Evolutionary conservation across 2,113 vertebrate genomes (phyloP), one percentile per base, ranked within the genome.

Genomic region (Siniperca knerii): DNA sequence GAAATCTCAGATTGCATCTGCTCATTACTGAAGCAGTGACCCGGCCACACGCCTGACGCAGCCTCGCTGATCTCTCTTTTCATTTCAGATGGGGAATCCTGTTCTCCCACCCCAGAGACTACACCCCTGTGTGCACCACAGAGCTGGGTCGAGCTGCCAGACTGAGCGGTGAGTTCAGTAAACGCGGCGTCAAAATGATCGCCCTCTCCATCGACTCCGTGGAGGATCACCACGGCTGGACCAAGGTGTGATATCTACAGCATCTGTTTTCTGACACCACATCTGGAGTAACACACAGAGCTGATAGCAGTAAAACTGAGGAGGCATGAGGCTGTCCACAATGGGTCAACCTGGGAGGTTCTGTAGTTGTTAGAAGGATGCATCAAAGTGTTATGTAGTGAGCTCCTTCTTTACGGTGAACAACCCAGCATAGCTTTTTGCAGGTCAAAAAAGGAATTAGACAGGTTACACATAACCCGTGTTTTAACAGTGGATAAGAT

Each of bases 81-180:
- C 64, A 8, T 91, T 87, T 15, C 88, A 99, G 98, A 72, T 99
- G 98, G 98, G 97, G 97, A 37, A 95, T 99, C 89, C 95, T 99
- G 71, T 99, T 99, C 93, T 98, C 98, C 23, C 98, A 99, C 87
- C 98, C 98, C 0, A 94, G 94, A 54, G 98, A 99, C 91, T 99
- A 97, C 89, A 99, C 98, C 0, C 98, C 98, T 0, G 97, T 99
- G 42, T 99, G 98, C 83, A 99, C 98, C 90, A 99, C 97, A 0
- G 98, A 99, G 93, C 96, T 99, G 3, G 98, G 97, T 46, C 93
- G 97, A 75, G 97, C 96, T 0, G 96, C 95, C 0, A 95, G 94
- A 73, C 90, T 99, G 88, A 94, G 94, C 0, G 35, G 88, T 0
- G 97, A 99, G 90, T 99, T 99, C 93, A 90, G 88, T 64, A 97